Base-by-base conservation (phyloP, 2,113 vertebrate species). In the Petaurus breviceps region DNA sequence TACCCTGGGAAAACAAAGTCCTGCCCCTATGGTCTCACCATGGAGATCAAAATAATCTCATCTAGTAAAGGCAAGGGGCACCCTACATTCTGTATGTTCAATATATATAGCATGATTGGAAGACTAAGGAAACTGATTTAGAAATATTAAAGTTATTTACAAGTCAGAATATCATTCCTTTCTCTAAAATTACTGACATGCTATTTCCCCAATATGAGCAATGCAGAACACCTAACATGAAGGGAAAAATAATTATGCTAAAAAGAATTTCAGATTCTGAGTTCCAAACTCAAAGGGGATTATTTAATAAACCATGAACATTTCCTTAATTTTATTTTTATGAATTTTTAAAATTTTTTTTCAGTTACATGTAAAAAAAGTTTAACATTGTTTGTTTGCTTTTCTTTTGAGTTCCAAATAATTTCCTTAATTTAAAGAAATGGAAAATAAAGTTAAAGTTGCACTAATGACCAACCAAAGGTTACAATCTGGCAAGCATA, bases 391-490 rank as follows among this genome's bases (percentile, higher is more conserved):
- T 55, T 55, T 24, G 47, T 8, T 55, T 55, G 24, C 24, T 54
- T 25, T 8, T 24, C 8, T 96, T 92, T 51, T 9, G 94, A 51
- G 8, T n/a, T 61, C 89, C 43, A 47, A 2, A 10, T 93, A 92
- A 90, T 28, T 68, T 77, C 95, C 95, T 95, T 89, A 96, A 92
- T 92, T 68, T 51, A 31, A 10, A 28, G 3, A 14, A 24, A 51
- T 12, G 90, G 92, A 90, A 91, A 91, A 95, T 90, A 46, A 51
- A 96, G 97, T 97, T 96, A 53, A 91, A 51, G 28, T 37, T n/a
- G 24, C 89, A 55, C n/a, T 95, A 37, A 96, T 57, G 93, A 92
- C 54, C 50, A 49, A 46, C 95, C 98, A 95, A 43, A 95, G 96
- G 93, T 68, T 68, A 61, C 61, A 57, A 28, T 57, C 28, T 68